Evolutionary conservation across 53 echinoderm and acorn worm genomes (phyloP).

Genomic region (Henricia sp.): DNA sequence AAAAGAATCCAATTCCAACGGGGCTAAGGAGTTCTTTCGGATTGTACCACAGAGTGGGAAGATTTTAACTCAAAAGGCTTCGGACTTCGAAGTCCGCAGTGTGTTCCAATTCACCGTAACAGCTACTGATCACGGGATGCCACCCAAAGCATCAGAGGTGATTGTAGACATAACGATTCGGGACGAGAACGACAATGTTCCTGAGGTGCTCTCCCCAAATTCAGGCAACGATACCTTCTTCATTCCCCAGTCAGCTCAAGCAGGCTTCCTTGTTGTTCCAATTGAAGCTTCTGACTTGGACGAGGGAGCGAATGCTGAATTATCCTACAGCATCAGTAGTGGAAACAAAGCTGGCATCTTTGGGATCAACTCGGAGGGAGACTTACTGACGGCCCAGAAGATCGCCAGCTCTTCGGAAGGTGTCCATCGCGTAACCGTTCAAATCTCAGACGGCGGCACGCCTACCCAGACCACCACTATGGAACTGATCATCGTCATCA

Average conservation of each 20-base stretch:
- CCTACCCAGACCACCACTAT: slow-evolving; percentile 51
- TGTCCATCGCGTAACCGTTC: slow-evolving; percentile 72
- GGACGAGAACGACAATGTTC: slow-evolving; percentile 93
- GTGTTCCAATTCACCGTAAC: slow-evolving; percentile 73
- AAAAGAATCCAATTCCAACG: slow-evolving; percentile 44
- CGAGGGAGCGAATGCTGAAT: slow-evolving; percentile 65
- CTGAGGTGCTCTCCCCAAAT: slow-evolving; percentile 72
- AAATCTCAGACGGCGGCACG: slow-evolving; percentile 79
- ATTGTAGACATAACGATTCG: slow-evolving; percentile 70
- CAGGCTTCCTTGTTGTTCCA: slow-evolving; percentile 73
- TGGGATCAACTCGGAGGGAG: slow-evolving; percentile 73
- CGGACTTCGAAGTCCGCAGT: slow-evolving; percentile 74
- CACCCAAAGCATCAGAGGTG: slow-evolving; percentile 60
- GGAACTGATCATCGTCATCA: slow-evolving; percentile 73
- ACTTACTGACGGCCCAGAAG: slow-evolving; percentile 70
- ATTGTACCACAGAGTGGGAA: slow-evolving; percentile 68
- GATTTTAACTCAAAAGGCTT: slow-evolving; percentile 62
- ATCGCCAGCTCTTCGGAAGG: slow-evolving; percentile 73
- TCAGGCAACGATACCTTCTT: slow-evolving; percentile 71
- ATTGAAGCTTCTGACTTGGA: slow-evolving; percentile 79
- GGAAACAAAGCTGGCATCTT: slow-evolving; percentile 80
- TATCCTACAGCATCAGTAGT: slow-evolving; percentile 76
- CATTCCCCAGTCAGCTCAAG: slow-evolving; percentile 71
- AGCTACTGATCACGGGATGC: slow-evolving; percentile 75
- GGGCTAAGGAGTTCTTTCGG: slow-evolving; percentile 62